phyloP scores from a whole-genome alignment of 1,140 invertebrate genomes.

The Neomicropteryx cornuta region DNA sequence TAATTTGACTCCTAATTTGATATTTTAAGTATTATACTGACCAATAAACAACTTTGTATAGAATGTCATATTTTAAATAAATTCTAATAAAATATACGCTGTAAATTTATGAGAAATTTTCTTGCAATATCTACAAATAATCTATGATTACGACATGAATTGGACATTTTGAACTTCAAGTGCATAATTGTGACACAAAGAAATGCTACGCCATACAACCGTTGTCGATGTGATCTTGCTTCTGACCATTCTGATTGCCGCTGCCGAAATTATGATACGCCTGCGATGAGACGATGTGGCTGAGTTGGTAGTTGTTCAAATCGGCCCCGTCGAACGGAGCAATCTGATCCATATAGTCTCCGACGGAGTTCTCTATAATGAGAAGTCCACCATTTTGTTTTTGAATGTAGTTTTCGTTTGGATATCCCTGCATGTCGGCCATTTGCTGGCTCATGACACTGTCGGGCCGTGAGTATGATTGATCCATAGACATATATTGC shows the following conservation, averaged over 20 bases:
- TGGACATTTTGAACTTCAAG: too few relatives aligned
- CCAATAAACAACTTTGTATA: too few relatives aligned
- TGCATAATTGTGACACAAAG: not conserved
- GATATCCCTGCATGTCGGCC: constrained; percentile 23
- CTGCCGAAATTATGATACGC: constrained; percentile 34
- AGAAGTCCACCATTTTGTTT: constrained; percentile 32
- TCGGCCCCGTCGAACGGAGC: constrained; percentile 12
- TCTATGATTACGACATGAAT: too few relatives aligned
- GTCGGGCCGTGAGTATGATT: constrained; percentile 29
- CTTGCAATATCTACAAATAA: too few relatives aligned
- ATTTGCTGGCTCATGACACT: constrained; percentile 31
- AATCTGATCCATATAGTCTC: constrained; percentile 30
- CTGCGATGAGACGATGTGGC: constrained; percentile 20
- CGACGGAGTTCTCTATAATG: constrained; percentile 26
- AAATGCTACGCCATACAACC: constrained; percentile 32
- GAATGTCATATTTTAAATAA: too few relatives aligned
- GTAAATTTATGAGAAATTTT: too few relatives aligned
- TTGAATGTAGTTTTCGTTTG: constrained; percentile 28
- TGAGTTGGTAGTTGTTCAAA: constrained; percentile 19
- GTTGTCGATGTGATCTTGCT: too few relatives aligned
- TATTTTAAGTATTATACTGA: too few relatives aligned
- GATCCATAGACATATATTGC: constrained; percentile 22
- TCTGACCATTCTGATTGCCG: too few relatives aligned
- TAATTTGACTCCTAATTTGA: too few relatives aligned
- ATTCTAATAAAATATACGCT: too few relatives aligned